phyloP scores from a whole-genome alignment of 2,797 vertebrate genomes.

The Megalops cyprinoides region DNA sequence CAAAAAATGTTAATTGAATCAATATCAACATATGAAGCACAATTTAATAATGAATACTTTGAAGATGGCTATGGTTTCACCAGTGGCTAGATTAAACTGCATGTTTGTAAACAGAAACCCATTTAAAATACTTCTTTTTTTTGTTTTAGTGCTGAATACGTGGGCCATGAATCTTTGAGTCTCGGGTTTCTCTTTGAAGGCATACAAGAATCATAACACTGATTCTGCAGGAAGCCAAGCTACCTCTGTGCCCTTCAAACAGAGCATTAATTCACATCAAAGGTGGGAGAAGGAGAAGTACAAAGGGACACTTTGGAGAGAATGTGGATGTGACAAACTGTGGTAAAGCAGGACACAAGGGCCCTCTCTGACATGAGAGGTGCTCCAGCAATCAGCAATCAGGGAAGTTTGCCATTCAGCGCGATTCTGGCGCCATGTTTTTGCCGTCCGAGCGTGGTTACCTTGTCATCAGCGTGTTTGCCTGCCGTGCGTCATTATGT shows the following conservation, averaged over 20 bases:
- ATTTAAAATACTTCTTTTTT: too few species aligned
- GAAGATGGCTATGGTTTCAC: neutral
- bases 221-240: neutral
- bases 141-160: neutral
- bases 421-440: neutral
- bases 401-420: neutral
- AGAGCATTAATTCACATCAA: neutral
- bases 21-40: neutral
- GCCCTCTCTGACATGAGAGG: neutral
- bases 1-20: too few species aligned
- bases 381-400: neutral
- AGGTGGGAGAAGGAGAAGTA: neutral
- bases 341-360: neutral
- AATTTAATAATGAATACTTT: neutral
- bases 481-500: neutral
- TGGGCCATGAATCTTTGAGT: neutral
- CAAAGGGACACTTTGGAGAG: neutral
- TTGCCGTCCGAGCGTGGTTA: neutral
- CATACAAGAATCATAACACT: neutral
- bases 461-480: neutral
- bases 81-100: neutral
- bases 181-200: too few species aligned
- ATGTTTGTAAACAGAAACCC: too few species aligned
- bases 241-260: neutral
- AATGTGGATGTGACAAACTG: neutral